Conservation (phyloP, 2,888 invertebrate species). For the Salticus scenicus region DNA sequence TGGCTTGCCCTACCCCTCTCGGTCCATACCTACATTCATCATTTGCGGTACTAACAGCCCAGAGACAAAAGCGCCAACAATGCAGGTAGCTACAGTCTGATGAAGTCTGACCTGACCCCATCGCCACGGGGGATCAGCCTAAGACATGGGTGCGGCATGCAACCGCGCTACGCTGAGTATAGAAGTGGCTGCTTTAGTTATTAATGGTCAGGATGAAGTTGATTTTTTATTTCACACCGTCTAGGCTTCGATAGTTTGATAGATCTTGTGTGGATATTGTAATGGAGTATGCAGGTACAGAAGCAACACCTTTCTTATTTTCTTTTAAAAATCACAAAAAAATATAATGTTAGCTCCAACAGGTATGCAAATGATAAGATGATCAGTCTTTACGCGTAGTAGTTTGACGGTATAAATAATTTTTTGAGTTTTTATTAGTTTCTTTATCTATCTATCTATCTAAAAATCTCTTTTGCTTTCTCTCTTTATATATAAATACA, state of each 20-base stretch:
- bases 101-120: conserved; percentile 35
- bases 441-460: too few relatives aligned
- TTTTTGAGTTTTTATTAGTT: too few relatives aligned
- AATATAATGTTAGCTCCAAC: too few relatives aligned
- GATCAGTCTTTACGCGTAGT: too few relatives aligned
- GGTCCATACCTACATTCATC: background rate
- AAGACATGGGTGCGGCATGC: conserved; percentile 43
- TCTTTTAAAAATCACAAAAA: too few relatives aligned
- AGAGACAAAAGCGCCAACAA: conserved; percentile 30
- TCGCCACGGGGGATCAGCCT: conserved; percentile 25
- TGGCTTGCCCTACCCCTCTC: background rate
- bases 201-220: background rate
- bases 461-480: too few relatives aligned
- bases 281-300: too few relatives aligned
- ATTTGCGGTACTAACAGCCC: background rate
- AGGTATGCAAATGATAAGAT: too few relatives aligned
- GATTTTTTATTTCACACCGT: background rate
- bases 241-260: background rate
- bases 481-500: too few relatives aligned
- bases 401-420: too few relatives aligned
- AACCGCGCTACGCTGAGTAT: conserved; percentile 43
- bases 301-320: too few relatives aligned
- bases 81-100: conserved; percentile 10
- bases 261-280: background rate
- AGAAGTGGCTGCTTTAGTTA: background rate